A percentile compares a stretch with the other conserved stretches of the same genome.
Conservation (phyloP, 2,113 vertebrate species). For the Pelodiscus sinensis region DNA sequence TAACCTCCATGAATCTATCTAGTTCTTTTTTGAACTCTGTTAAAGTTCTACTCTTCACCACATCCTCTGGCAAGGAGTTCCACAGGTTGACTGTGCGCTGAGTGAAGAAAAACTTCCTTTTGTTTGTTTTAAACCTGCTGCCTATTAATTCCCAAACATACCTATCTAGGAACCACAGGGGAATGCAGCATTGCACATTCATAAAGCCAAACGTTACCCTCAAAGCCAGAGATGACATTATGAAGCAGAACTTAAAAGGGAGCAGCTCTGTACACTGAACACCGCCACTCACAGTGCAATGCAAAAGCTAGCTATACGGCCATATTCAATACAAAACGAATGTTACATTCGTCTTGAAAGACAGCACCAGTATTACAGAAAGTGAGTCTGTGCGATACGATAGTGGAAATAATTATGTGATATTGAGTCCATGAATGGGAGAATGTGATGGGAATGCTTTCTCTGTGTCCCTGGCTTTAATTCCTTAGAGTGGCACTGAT, state of each 20-base stretch:
- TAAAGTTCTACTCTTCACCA: too few relatives aligned
- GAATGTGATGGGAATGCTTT: constrained; percentile 31
- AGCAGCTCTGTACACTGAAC: constrained; percentile 50
- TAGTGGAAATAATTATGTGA: constrained; percentile 41
- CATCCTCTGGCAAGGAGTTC: too few relatives aligned
- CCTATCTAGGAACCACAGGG: constrained; percentile 48
- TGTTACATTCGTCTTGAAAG: constrained; percentile 43
- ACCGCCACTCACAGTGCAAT: constrained; percentile 49
- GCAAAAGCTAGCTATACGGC: constrained; percentile 57
- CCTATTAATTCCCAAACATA: too few relatives aligned
- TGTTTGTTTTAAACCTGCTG: too few relatives aligned
- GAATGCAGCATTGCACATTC: constrained; percentile 44
- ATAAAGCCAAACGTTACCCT: constrained; percentile 62
- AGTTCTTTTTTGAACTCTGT: too few relatives aligned
- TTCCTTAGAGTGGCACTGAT: constrained; percentile 32
- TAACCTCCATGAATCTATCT: too few relatives aligned
- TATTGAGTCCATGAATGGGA: constrained; percentile 35
- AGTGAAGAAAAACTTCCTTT: too few relatives aligned
- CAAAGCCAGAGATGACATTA: constrained; percentile 60
- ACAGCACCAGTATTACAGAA: constrained; percentile 27
- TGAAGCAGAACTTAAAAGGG: constrained; percentile 57
- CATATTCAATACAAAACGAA: constrained; percentile 70
- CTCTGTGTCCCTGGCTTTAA: constrained; percentile 12
- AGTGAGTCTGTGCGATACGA: constrained; percentile 23
- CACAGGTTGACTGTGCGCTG: too few relatives aligned